Evolutionary conservation across 2,888 invertebrate genomes (phyloP), one percentile per base, ranked within the genome.

Genomic region (Idaea biselata): DNA sequence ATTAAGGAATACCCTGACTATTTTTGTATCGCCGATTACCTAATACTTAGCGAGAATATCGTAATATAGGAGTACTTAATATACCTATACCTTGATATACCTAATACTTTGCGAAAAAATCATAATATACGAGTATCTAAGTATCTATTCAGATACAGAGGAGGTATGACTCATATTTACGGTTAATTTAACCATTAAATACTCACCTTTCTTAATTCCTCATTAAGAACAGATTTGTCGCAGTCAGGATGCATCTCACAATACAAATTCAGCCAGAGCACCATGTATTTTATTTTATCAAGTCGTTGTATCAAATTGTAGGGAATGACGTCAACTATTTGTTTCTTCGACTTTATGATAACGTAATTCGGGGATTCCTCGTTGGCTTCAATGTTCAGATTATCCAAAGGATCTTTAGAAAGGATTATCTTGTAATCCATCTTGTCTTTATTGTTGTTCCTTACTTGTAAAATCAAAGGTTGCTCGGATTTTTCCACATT

Each of bases 201-300:
- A 25, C 76, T 75, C 67, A 82, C 77, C 73, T 81, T 78, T 55
- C 64, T 66, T 6, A 82, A 63, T 69, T 82, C 79, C 68, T 77
- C 77, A 60, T 81, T 78, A 17, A 82, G 68, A 60, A 78, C 77
- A 2, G 73, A 66, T 63, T 74, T 78, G 59, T 81, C 76, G 69
- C 82, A 83, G 65, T 81, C 75, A 3, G 78, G 78, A 68, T 81
- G 81, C 77, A 80, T 78, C 60, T 78, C 77, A 73, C 83, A 82
- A 60, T 82, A 82, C 55, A 79, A 60, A 44, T 81, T 77, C 0
- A 82, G 72, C 83, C 83, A 83, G 60, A 76, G 58, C 14, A 81
- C 71, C 78, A 82, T 82, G 58, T 77, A 76, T 63, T 78, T 79
- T 16, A 75, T 75, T 68, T 78, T 74, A 63, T 79, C 78, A 33